Conservation (phyloP, 2,888 invertebrate genomes). For the Rhingia campestris region DNA sequence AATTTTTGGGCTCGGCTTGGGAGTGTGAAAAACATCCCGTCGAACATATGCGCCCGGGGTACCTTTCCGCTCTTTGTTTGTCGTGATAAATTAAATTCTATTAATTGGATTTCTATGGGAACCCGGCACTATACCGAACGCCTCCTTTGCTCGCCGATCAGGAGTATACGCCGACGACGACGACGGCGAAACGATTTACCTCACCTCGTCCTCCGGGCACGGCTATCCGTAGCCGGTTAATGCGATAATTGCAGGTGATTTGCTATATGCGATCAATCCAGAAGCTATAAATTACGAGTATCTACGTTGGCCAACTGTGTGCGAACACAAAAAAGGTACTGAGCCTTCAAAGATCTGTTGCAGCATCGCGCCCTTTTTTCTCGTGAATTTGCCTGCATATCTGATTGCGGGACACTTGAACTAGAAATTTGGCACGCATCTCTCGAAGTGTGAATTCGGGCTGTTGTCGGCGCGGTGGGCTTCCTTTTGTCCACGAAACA, state of each 20-base stretch:
- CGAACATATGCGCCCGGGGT: slow-evolving; percentile 55
- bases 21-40: slow-evolving; percentile 71
- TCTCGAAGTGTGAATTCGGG: slow-evolving; percentile 65
- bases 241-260: slow-evolving; percentile 75
- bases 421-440: slow-evolving; percentile 74
- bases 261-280: slow-evolving; percentile 58
- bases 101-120: slow-evolving; percentile 74
- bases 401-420: slow-evolving; percentile 59
- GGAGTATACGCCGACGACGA: slow-evolving; percentile 9
- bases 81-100: slow-evolving; percentile 74
- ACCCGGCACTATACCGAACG: slow-evolving; percentile 48
- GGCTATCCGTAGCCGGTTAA: slow-evolving; percentile 50
- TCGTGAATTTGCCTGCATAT: slow-evolving; percentile 1
- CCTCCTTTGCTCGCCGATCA: slow-evolving; percentile 32
- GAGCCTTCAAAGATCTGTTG: slow-evolving; percentile 57
- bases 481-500: slow-evolving; percentile 59
- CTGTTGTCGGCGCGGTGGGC: slow-evolving; percentile 55
- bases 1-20: slow-evolving; percentile 67
- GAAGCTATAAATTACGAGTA: slow-evolving; percentile 60
- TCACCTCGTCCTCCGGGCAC: not conserved
- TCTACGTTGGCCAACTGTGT: slow-evolving; percentile 3
- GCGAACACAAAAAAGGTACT: slow-evolving; percentile 6
- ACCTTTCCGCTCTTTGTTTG: slow-evolving; percentile 62
- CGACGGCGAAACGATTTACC: not conserved
- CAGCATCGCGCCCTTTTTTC: slow-evolving; percentile 56